phyloP scores from a whole-genome alignment of 2,888 invertebrate species.

The Drosophila monieri region DNA sequence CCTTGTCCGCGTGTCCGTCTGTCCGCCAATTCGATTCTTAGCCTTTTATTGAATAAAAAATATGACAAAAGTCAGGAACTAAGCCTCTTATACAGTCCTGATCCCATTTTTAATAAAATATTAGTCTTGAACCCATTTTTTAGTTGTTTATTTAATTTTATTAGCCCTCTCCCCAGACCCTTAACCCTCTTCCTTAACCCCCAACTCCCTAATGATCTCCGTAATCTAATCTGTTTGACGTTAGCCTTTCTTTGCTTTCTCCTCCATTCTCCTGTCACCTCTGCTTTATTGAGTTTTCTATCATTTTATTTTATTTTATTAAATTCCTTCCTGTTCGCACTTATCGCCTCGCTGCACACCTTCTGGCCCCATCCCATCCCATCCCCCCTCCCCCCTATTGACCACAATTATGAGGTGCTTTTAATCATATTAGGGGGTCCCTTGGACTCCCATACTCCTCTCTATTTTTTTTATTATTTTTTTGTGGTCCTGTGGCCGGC shows the following conservation, averaged over 20 bases:
- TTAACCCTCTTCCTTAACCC: too few relatives aligned
- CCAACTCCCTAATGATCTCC: background rate
- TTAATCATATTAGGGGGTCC: conserved; percentile 69
- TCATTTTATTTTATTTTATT: conserved; percentile 12
- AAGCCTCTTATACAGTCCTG: background rate
- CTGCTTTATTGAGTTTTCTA: background rate
- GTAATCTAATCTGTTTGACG: background rate
- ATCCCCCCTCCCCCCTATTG: conserved; percentile 38
- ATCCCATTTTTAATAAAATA: too few relatives aligned
- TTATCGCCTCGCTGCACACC: conserved; percentile 66
- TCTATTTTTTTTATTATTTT: background rate
- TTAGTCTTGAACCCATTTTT: background rate
- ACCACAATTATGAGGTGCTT: conserved; percentile 73
- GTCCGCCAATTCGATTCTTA: too few relatives aligned
- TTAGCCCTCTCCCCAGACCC: background rate
- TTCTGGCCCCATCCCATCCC: background rate
- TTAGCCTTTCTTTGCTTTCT: background rate
- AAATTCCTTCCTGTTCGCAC: conserved; percentile 24
- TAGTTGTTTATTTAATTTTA: background rate
- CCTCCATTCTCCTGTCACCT: background rate
- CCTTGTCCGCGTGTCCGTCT: too few relatives aligned
- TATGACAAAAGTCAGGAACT: too few relatives aligned
- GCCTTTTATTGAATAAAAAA: too few relatives aligned
- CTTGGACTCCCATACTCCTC: background rate
- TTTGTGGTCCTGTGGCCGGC: conserved; percentile 42